Conservation (phyloP, 2,113 vertebrate species). For the Rhegmatorhina hoffmannsi region DNA sequence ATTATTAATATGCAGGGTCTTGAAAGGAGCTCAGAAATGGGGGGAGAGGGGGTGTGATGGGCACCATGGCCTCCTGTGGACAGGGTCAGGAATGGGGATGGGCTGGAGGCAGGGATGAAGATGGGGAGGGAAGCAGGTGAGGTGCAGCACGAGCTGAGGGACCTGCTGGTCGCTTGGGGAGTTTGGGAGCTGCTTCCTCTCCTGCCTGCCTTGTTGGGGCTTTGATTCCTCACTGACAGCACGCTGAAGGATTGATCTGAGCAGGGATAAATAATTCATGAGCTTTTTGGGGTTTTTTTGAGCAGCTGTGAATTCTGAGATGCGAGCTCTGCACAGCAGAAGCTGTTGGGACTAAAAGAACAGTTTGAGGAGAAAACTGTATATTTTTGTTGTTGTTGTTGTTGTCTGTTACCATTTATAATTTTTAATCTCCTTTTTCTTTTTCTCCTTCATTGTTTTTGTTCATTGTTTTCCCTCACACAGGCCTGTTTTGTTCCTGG, state of each 20-base stretch:
- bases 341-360: conserved; percentile 10
- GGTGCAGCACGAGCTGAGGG: not conserved
- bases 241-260: conserved; percentile 68
- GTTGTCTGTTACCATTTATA: conserved; percentile 8
- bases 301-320: conserved; percentile 59
- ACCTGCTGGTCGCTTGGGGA: not conserved
- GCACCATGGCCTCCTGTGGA: not conserved
- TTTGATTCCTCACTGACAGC: conserved; percentile 71
- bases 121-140: not conserved
- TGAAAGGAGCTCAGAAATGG: not conserved
- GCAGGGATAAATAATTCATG: conserved; percentile 64
- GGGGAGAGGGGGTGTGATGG: not conserved
- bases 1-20: not conserved
- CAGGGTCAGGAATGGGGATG: not conserved
- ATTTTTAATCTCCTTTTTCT: conserved; percentile 11
- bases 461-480: not conserved
- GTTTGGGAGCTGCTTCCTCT: not conserved
- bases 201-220: conserved; percentile 26
- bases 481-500: not conserved
- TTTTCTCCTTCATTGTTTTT: not conserved
- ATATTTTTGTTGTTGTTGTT: conserved; percentile 14
- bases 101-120: not conserved
- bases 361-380: conserved; percentile 24
- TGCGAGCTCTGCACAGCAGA: not conserved
- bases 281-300: not conserved